phyloP scores from a whole-genome alignment of 2,113 vertebrate genomes.

The Tyrannus savana region DNA sequence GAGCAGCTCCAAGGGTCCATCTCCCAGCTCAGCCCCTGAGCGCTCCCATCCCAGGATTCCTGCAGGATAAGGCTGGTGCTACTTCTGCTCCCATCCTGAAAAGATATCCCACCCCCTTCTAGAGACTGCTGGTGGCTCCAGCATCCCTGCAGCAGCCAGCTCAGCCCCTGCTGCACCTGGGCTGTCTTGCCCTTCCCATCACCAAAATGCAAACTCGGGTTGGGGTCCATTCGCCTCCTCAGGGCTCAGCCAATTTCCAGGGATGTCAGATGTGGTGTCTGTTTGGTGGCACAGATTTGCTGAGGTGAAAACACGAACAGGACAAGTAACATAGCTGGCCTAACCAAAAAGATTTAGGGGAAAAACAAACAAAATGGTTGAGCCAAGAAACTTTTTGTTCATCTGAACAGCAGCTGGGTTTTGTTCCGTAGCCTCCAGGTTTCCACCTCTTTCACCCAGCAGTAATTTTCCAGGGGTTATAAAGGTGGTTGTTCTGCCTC shows the following conservation, averaged over 20 bases:
- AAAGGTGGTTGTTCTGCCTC: neutral
- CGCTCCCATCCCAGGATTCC: neutral
- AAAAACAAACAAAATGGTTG: neutral
- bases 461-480: conserved; percentile 26
- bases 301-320: neutral
- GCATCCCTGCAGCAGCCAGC: neutral
- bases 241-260: neutral
- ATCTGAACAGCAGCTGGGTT: neutral
- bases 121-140: neutral
- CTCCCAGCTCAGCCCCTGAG: neutral
- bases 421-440: neutral
- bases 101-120: neutral
- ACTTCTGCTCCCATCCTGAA: neutral
- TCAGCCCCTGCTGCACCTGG: neutral
- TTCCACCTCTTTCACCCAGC: neutral
- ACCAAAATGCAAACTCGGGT: accelerated
- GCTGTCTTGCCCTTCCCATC: neutral
- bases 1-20: neutral
- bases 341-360: too few species aligned
- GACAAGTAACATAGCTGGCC: neutral
- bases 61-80: neutral
- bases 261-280: neutral
- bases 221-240: accelerated
- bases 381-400: neutral
- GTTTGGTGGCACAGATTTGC: neutral